Base-by-base conservation (phyloP, 2,888 invertebrate species). In the Lasioglossum vierecki region DNA sequence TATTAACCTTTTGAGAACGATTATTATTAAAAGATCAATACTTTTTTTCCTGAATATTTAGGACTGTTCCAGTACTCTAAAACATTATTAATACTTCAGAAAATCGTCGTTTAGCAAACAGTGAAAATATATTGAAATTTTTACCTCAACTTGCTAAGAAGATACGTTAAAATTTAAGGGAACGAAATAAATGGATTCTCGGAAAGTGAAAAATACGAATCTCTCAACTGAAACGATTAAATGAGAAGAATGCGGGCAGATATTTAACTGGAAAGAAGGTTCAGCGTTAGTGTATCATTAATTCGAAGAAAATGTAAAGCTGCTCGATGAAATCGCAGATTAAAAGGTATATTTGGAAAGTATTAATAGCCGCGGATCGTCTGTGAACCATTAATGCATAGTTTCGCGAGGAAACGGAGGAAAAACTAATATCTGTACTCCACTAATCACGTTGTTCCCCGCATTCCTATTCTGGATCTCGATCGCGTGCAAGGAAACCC, bases 401-500 rank as follows among this genome's bases (percentile, higher is more conserved):
- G 2, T 77, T 44, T 11, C 68, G 66, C 9, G 18, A 13, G 3
- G 2, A 41, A 49, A 73, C 68, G 1, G 9, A n/a, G 41, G 46
- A 46, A 26, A 75, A 68, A 63, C 72, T 26, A 39, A 53, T 41
- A 63, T 30, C 13, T 26, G n/a, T 4, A 26, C 18, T 44, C 39
- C 26, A 26, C 18, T 35, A 26, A 68, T 35, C 41, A 15, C 44
- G 22, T 73, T 79, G 57, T 79, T 81, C 11, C 11, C 53, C 68
- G 82, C 81, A 83, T 89, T 86, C 83, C 80, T 49, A 9, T n/a
- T 46, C 70, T 39, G 60, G 68, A 72, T 73, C 87, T 85, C 87
- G 87, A 87, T 88, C 87, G 90, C 87, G 88, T 87, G 90, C 90
- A 86, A 82, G 90, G 89, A 91, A 93, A 91, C 91, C 82, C 84